These are phyloP conservation scores for Carettochelys insculpta DNA, from an alignment of 2,113 vertebrate species.

Conservation along the genomic window DNA sequence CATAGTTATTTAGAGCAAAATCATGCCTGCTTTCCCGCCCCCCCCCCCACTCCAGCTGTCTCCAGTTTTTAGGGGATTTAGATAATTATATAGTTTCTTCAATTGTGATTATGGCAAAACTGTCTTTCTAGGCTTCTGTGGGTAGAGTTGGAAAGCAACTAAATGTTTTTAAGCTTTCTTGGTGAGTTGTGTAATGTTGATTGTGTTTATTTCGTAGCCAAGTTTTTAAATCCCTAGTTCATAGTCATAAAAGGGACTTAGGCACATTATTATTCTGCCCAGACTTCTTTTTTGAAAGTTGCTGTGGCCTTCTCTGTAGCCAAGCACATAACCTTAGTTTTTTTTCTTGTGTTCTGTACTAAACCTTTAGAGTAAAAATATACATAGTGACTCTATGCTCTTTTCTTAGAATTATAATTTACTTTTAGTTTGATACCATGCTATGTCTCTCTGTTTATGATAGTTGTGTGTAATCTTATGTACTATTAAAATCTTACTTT, in stretches of 20 bases:
- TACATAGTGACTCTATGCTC: neutral
- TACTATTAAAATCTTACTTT: neutral
- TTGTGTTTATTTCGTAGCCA: constrained; percentile 40
- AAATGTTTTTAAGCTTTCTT: constrained; percentile 57
- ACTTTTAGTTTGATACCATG: neutral
- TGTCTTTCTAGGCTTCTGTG: constrained; percentile 45
- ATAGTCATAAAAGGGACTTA: constrained; percentile 10
- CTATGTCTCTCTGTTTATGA: no score
- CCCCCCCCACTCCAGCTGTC: neutral
- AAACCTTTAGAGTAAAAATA: neutral
- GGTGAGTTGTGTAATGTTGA: constrained; percentile 44
- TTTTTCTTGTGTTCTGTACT: neutral
- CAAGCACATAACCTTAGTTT: constrained; percentile 34
- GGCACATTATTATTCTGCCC: constrained; percentile 23
- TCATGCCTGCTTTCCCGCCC: constrained; percentile 41
- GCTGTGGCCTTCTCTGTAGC: constrained; percentile 31
- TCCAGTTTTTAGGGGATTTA: constrained; percentile 54
- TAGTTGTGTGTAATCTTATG: no score
- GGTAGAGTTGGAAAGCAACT: constrained; percentile 54
- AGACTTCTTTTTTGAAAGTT: constrained; percentile 27
- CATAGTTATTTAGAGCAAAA: constrained; percentile 58
- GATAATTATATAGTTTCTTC: constrained; percentile 59
- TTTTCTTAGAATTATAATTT: neutral
- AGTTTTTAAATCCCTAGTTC: constrained; percentile 41
- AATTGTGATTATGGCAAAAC: constrained; percentile 52